A percentile compares a stretch with the other conserved stretches of the same genome.
Evolutionary conservation across 2,888 invertebrate species (phyloP).

Genomic region (Tricholauxania praeusta): DNA sequence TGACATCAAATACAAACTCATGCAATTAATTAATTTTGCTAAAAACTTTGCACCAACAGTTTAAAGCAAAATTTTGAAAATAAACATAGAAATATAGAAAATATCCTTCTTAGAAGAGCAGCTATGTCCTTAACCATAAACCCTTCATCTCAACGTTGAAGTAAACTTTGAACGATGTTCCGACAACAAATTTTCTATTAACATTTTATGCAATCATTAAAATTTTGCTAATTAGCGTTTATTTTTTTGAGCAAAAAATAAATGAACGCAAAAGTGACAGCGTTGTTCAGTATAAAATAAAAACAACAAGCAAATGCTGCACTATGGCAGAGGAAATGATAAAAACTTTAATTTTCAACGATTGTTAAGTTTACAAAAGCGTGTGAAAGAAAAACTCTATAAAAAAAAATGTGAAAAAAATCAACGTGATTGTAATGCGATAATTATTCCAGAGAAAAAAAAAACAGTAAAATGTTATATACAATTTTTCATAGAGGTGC

Average conservation of each 20-base stretch:
- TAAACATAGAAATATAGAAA: no score
- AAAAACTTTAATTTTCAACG: conserved; percentile 29
- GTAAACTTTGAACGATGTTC: neutral
- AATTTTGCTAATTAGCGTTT: conserved; percentile 10
- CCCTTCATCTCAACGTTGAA: no score
- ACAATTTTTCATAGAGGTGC: no score
- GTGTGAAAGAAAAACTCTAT: neutral
- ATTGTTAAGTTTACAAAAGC: conserved; percentile 5
- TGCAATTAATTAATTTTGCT: no score
- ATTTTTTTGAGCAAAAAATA: neutral
- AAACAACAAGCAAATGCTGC: neutral
- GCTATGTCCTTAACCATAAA: no score
- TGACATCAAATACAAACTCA: no score
- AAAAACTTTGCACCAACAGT: no score
- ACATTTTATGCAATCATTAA: conserved; percentile 2
- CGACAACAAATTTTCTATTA: conserved; percentile 4
- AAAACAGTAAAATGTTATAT: no score
- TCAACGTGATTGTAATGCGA: conserved; percentile 13
- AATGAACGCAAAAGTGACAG: neutral
- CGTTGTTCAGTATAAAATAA: neutral
- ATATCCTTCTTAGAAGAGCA: no score
- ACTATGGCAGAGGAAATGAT: conserved; percentile 12
- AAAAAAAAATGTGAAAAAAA: neutral
- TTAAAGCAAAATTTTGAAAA: no score
- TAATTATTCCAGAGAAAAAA: conserved; percentile 21